Percentiles rank a stretch among this genome's conserved stretches.
Conservation (phyloP, 2,888 invertebrate genomes). For the Craniophora ligustri region DNA sequence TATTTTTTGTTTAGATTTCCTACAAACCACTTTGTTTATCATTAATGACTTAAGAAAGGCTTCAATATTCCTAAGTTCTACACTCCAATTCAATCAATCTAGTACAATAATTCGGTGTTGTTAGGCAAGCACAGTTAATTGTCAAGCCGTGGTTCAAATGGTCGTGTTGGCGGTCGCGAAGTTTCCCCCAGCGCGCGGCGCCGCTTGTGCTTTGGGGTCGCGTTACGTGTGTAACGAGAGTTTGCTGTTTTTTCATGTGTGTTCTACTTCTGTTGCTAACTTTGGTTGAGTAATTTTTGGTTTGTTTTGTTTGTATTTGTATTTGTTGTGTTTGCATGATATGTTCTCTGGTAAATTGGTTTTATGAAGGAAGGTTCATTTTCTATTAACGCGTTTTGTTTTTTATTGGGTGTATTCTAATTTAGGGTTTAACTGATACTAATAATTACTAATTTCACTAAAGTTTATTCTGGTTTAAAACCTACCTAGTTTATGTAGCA, state of each 20-base stretch:
- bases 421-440: no score
- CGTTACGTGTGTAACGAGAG: conserved; percentile 48
- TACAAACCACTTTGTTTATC: no score
- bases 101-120: neutral
- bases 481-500: no score
- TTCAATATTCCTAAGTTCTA: no score
- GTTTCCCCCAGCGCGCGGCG: conserved; percentile 46
- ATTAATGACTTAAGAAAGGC: no score
- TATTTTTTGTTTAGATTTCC: no score
- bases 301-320: conserved; percentile 15
- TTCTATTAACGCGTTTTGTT: no score
- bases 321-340: neutral
- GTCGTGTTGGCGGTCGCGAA: conserved; percentile 46
- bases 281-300: conserved; percentile 25
- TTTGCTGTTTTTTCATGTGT: conserved; percentile 46
- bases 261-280: conserved; percentile 31
- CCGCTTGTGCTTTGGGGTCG: conserved; percentile 35
- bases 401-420: no score
- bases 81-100: conserved; percentile 1
- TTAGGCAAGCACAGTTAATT: conserved; percentile 35
- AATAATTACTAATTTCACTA: no score
- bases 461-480: no score
- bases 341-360: no score
- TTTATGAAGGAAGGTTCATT: no score
- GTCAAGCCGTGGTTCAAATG: conserved; percentile 38